Evolutionary conservation across 2,888 invertebrate species (phyloP), one percentile per base, ranked within the genome.

Genomic region (Ennomos quercinarius): DNA sequence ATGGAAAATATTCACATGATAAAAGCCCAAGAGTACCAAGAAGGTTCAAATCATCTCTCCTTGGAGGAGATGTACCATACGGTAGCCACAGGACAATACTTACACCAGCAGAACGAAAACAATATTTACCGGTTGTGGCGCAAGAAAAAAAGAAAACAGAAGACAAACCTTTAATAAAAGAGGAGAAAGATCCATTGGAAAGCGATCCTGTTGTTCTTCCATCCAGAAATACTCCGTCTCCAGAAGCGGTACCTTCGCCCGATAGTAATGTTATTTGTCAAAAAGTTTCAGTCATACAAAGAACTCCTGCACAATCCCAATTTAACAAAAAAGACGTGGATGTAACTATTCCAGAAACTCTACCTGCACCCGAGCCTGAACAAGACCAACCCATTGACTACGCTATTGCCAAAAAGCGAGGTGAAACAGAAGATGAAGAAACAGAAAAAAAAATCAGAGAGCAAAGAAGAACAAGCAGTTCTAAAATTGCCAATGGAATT

Each of bases 311-410:
- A 66, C 92, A 91, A 64, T 85, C 92, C 63, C 91, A 92, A 69
- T 91, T 90, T 52, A 87, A 80, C 49, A 91, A 91, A 76, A 93
- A 92, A 76, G 93, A 93, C 67, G 66, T 86, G 40, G 93, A 94
- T 55, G 89, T 93, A 11, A 89, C 87, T 55, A 81, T 94, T 68
- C 94, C 94, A 46, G 72, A 91, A 45, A 88, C 93, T 40, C 72
- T 93, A 62, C 91, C 93, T 8, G 70, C 91, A 43, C 66, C 91
- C 61, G 95, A 95, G 73, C 96, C 96, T 0, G 96, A 95, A 81
- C 96, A 97, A 86, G 97, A 97, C 63, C 97, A 97, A 73, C 97
- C 97, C 0, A 97, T 97, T 63, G 97, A 97, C 80, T 97, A 97
- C 81, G 97, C 95, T 77, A 96, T 97, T 68, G 97, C 97, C 27